Conservation (phyloP, 1,140 invertebrate genomes). For the Drosophila seguyi region DNA sequence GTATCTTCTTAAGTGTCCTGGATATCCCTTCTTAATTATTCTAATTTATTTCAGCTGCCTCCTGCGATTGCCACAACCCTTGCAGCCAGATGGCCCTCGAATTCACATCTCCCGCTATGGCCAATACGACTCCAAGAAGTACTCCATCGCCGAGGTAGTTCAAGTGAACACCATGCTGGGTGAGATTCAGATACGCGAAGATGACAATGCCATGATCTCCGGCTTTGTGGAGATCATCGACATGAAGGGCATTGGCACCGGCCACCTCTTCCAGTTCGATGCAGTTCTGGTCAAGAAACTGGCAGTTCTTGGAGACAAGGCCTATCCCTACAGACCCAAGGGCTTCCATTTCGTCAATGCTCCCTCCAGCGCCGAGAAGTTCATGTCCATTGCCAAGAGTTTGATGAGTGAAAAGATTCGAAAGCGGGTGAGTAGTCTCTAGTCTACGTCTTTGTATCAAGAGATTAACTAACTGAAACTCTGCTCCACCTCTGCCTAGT, state of each 20-base stretch:
- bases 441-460: background rate
- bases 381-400: slow-evolving; percentile 86
- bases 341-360: slow-evolving; percentile 87
- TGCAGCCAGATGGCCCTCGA: slow-evolving; percentile 85
- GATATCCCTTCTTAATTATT: background rate
- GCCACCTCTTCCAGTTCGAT: slow-evolving; percentile 86
- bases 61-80: slow-evolving; percentile 80
- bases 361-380: slow-evolving; percentile 85
- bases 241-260: slow-evolving; percentile 84
- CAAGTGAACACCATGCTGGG: slow-evolving; percentile 85
- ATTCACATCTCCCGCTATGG: slow-evolving; percentile 86
- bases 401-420: slow-evolving; percentile 87
- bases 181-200: slow-evolving; percentile 85
- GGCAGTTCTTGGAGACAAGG: slow-evolving; percentile 85
- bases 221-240: slow-evolving; percentile 86
- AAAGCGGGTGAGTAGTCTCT: slow-evolving; percentile 85
- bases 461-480: background rate
- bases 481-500: slow-evolving; percentile 24
- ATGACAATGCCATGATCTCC: slow-evolving; percentile 84
- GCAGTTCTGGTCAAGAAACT: slow-evolving; percentile 86
- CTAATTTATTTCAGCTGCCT: slow-evolving; percentile 50
- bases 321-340: slow-evolving; percentile 86
- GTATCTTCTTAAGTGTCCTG: background rate
- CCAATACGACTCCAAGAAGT: slow-evolving; percentile 85
- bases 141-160: slow-evolving; percentile 81